phyloP scores from a whole-genome alignment of 2,888 invertebrate genomes.

The Sialis lutaria region DNA sequence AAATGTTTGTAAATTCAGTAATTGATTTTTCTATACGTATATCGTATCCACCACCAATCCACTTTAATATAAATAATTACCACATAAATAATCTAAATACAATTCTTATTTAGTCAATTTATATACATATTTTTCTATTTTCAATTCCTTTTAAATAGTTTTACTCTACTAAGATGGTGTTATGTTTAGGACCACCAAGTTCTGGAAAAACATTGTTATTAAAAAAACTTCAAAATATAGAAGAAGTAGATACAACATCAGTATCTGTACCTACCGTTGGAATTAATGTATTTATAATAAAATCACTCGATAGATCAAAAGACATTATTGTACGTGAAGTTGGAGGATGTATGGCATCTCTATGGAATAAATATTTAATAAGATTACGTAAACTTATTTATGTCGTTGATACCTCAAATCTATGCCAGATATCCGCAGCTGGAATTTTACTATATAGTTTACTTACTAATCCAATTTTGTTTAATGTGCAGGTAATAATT shows the following conservation, averaged over 20 bases:
- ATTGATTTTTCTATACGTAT: no score
- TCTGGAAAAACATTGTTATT: constrained; percentile 68
- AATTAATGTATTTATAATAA: constrained; percentile 54
- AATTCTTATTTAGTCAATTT: no score
- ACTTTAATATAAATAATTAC: no score
- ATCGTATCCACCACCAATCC: no score
- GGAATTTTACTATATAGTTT: constrained; percentile 65
- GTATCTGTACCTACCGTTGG: constrained; percentile 68
- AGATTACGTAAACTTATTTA: constrained; percentile 52
- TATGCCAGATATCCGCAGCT: constrained; percentile 73
- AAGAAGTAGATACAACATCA: constrained; percentile 55
- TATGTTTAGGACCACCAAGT: constrained; percentile 64
- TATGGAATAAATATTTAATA: constrained; percentile 63
- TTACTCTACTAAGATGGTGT: constrained; percentile 13
- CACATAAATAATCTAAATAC: no score
- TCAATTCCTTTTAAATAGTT: no score
- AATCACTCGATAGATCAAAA: constrained; percentile 21
- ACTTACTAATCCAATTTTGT: constrained; percentile 51
- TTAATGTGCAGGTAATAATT: constrained; percentile 39
- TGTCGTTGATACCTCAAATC: constrained; percentile 68
- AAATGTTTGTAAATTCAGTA: no score
- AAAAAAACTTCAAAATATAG: constrained; percentile 50
- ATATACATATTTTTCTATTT: no score
- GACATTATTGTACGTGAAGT: constrained; percentile 41
- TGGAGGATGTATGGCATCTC: constrained; percentile 65